These are phyloP conservation scores for Hetaerina americana DNA, from an alignment of 1,140 invertebrate species.

Conservation along the genomic window DNA sequence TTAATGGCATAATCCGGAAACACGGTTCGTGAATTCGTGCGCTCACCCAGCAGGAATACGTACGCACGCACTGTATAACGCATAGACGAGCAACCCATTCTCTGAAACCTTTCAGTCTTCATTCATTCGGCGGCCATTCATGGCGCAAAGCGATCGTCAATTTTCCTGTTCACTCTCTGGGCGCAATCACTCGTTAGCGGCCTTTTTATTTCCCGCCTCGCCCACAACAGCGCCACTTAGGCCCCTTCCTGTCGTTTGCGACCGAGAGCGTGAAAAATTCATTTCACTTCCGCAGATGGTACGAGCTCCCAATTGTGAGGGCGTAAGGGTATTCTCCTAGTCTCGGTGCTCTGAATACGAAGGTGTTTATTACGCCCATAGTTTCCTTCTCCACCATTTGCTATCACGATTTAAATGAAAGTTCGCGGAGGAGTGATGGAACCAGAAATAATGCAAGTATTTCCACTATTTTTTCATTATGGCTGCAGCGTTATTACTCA, in stretches of 20 bases:
- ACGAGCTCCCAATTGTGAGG: not conserved
- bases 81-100: not conserved
- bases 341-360: too few species aligned
- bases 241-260: not conserved
- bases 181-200: not conserved
- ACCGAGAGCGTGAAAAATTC: not conserved
- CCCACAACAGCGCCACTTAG: not conserved
- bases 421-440: too few species aligned
- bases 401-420: too few species aligned
- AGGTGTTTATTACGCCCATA: too few species aligned
- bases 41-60: too few species aligned
- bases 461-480: too few species aligned
- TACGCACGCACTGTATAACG: too few species aligned
- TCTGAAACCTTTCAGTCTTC: not conserved
- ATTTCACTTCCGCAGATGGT: not conserved
- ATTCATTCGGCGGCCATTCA: not conserved
- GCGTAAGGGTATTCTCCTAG: not conserved
- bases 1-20: too few species aligned
- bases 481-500: too few species aligned
- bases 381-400: too few species aligned
- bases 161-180: not conserved
- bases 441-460: too few species aligned
- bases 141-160: not conserved
- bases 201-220: not conserved
- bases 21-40: not conserved